Evolutionary conservation across 2,797 vertebrate species (phyloP), one percentile per base, ranked within the genome.

Genomic region (Allobates femoralis): DNA sequence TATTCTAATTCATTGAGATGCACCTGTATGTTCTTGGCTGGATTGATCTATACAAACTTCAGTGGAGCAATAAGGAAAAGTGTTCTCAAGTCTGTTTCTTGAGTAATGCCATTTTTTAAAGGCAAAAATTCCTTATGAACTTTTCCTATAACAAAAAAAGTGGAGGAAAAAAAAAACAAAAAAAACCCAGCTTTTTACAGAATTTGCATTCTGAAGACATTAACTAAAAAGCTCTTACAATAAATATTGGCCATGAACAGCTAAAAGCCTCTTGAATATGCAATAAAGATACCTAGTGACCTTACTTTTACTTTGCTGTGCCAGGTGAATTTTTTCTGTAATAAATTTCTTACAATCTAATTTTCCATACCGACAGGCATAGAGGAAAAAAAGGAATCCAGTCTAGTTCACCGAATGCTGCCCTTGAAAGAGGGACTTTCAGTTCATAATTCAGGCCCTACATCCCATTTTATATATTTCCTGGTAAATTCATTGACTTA

Each of bases 251-350:
- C 83, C 69, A 85, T 66, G 83, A 85, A 85, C 69, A 67, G 76
- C 87, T 88, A 88, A 88, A 85, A 88, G 83, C 83, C 83, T 88
- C 60, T 80, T 88, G 87, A 88, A 88, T 88, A 88, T 88, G 77
- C 83, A 88, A 85, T 81, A 88, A 81, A 88, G 83, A 85, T 88
- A 85, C 71, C 86, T 87, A 85, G 87, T 88, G 87, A 88, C 87
- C 87, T 88, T 88, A 88, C 87, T 81, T 88, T 88, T 88, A 88
- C 83, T 88, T 85, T 88, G 87, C 83, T 85, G 87, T 85, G 87
- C 87, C 87, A 85, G 78, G 83, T 88, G 71, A 88, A 76, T 88
- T 88, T 88, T 85, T 88, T 88, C 87, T 46, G 87, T 74, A 88
- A 88, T 88, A 88, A 88, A 88, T 88, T 88, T 88, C 83, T 67